These are phyloP conservation scores for Syrphus vitripennis DNA, from an alignment of 2,888 invertebrate genomes.

Conservation along the genomic window DNA sequence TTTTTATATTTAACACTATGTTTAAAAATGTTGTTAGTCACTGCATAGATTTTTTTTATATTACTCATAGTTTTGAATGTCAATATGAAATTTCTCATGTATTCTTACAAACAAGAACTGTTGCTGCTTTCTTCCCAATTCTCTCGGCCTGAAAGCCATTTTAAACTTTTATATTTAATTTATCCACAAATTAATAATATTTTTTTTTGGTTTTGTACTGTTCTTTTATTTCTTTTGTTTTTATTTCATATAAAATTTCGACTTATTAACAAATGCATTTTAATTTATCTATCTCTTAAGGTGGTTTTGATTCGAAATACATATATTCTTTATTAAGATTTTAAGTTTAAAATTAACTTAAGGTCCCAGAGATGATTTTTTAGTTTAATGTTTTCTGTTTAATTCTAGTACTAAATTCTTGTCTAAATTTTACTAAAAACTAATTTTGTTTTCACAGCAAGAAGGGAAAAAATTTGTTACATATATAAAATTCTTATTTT, in stretches of 20 bases:
- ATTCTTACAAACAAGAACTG: neutral
- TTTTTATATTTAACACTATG: neutral
- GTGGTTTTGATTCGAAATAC: constrained; percentile 56
- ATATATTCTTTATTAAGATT: constrained; percentile 29
- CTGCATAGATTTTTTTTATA: neutral
- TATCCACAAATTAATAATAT: constrained; percentile 17
- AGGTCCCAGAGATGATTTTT: constrained; percentile 66
- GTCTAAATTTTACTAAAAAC: constrained; percentile 68
- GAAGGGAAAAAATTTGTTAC: constrained; percentile 44
- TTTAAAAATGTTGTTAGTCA: neutral
- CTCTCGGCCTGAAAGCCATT: constrained; percentile 22
- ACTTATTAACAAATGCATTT: constrained; percentile 36
- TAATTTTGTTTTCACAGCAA: constrained; percentile 66
- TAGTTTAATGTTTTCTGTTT: constrained; percentile 34
- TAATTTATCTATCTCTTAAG: constrained; percentile 37
- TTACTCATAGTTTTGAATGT: neutral
- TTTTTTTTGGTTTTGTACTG: constrained; percentile 45
- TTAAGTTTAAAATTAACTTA: constrained; percentile 51
- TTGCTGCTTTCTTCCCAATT: neutral
- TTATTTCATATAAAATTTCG: constrained; percentile 42
- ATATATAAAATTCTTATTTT: constrained; percentile 71
- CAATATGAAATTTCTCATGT: neutral
- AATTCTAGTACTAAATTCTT: constrained; percentile 45
- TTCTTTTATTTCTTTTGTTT: constrained; percentile 23
- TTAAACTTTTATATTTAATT: neutral